Base-by-base conservation (phyloP, 1,140 invertebrate species). In the Leptonema lineaticorne region DNA sequence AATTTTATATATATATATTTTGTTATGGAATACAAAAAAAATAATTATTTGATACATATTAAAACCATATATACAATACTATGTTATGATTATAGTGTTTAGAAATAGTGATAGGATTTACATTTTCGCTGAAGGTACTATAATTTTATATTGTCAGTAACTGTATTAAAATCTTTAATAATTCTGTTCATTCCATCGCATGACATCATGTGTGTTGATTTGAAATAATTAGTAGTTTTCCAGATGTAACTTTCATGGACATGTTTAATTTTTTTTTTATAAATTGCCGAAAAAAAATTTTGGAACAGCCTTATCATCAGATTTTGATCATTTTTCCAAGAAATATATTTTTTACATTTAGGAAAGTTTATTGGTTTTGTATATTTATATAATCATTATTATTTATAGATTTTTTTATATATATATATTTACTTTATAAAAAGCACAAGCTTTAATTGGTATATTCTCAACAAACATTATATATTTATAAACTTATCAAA, bases 251-350 rank as follows among this genome's bases (percentile, higher is more conserved):
- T n/a, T 33, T 50, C 18, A 22, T 11, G 27, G 50, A 26, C 14
- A n/a, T 53, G 8, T 2, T 53, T 26, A 2, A 20, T 59, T 59
- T 59, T 59, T 27, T 59, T 20, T 59, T 59, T 20, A 28, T 30
- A 57, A 59, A 59, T 1, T 59, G 6, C 1, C 33, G 57, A 59
- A 59, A 59, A 59, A 59, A 37, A 59, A 59, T 59, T 59, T 59
- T 59, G 57, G 57, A 59, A 59, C n/a, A n/a, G n/a, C n/a, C n/a
- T n/a, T n/a, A n/a, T n/a, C n/a, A n/a, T n/a, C n/a, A n/a, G n/a
- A n/a, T n/a, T n/a, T n/a, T n/a, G n/a, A n/a, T n/a, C n/a, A n/a
- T n/a, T n/a, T n/a, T n/a, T n/a, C n/a, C n/a, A n/a, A n/a, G n/a
- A n/a, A n/a, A n/a, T n/a, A n/a, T n/a, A n/a, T n/a, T n/a, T n/a